Evolutionary conservation across 1,140 invertebrate genomes (phyloP).

Genomic region (Tetranychus cinnabarinus): DNA sequence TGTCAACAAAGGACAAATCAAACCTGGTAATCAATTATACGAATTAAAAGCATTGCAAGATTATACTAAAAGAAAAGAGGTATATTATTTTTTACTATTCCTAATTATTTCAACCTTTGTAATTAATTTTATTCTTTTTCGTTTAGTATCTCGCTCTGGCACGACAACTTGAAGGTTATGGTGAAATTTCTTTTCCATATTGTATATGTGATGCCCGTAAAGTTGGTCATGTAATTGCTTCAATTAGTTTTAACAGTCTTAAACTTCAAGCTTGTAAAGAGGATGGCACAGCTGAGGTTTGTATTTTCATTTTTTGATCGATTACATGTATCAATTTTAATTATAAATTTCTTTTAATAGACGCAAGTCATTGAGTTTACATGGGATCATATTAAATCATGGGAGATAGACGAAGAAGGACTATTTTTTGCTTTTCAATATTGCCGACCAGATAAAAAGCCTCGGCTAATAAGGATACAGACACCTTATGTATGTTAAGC

Average conservation of each 20-base stretch:
- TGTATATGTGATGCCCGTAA: constrained; percentile 80
- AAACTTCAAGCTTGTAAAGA: constrained; percentile 65
- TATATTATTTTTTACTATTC: constrained; percentile 14
- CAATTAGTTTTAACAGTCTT: constrained; percentile 43
- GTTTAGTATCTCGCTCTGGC: constrained; percentile 54
- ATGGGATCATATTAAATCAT: constrained; percentile 54
- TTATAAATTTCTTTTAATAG: constrained; percentile 18
- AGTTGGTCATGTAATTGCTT: constrained; percentile 65
- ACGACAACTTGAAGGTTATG: constrained; percentile 63
- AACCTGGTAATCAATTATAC: constrained; percentile 65
- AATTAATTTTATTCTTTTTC: neutral
- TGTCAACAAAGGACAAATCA: constrained; percentile 73
- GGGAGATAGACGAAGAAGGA: constrained; percentile 68
- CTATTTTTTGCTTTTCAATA: constrained; percentile 75
- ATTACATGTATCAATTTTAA: neutral
- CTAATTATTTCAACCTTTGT: neutral
- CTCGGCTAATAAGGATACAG: constrained; percentile 65
- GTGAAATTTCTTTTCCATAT: constrained; percentile 75
- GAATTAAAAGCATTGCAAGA: constrained; percentile 86
- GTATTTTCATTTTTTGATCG: neutral
- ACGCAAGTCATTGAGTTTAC: constrained; percentile 55
- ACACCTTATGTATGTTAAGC: constrained; percentile 54
- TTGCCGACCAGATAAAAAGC: constrained; percentile 48
- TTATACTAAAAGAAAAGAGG: constrained; percentile 54
- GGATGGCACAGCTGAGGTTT: constrained; percentile 54